Percentiles rank a stretch among this genome's conserved stretches.
Evolutionary conservation across 2,113 vertebrate genomes (phyloP).

Genomic region (Tupaia chinensis): DNA sequence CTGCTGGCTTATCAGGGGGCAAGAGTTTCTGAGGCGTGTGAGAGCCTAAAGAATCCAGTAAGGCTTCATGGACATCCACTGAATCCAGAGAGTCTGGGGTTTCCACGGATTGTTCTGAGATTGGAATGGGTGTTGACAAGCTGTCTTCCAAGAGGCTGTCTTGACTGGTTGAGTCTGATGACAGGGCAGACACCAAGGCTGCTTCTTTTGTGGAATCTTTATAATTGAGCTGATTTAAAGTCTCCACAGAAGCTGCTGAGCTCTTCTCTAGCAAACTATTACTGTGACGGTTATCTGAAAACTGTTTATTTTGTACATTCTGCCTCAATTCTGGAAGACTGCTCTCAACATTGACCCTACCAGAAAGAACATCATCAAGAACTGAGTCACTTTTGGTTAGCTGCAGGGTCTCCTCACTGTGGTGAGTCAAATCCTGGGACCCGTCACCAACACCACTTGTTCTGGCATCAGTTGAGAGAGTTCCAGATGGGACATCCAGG

Average conservation of each 20-base stretch:
- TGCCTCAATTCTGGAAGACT: conserved; percentile 51
- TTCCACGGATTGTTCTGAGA: conserved; percentile 88
- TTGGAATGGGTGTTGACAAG: conserved; percentile 87
- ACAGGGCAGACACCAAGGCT: conserved; percentile 86
- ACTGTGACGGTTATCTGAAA: conserved; percentile 6
- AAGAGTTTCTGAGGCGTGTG: conserved; percentile 90
- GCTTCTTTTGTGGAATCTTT: conserved; percentile 68
- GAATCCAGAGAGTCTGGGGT: conserved; percentile 96
- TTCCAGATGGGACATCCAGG: conserved; percentile 80
- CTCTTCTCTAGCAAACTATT: conserved; percentile 41
- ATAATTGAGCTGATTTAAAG: conserved; percentile 16
- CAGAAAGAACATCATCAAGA: background rate
- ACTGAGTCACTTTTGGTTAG: background rate
- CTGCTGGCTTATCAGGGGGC: conserved; percentile 95
- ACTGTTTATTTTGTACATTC: conserved; percentile 41
- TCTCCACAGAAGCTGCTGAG: conserved; percentile 11
- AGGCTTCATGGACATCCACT: conserved; percentile 91
- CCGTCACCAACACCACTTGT: conserved; percentile 76
- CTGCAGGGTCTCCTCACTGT: conserved; percentile 53
- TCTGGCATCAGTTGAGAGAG: conserved; percentile 87
- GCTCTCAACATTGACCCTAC: conserved; percentile 9
- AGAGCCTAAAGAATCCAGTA: conserved; percentile 84
- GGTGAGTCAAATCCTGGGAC: background rate
- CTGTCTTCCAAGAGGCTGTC: conserved; percentile 95
- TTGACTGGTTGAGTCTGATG: conserved; percentile 93